Base-by-base conservation (phyloP, 2,797 vertebrate genomes). In the Myoxocephalus aenaeus region DNA sequence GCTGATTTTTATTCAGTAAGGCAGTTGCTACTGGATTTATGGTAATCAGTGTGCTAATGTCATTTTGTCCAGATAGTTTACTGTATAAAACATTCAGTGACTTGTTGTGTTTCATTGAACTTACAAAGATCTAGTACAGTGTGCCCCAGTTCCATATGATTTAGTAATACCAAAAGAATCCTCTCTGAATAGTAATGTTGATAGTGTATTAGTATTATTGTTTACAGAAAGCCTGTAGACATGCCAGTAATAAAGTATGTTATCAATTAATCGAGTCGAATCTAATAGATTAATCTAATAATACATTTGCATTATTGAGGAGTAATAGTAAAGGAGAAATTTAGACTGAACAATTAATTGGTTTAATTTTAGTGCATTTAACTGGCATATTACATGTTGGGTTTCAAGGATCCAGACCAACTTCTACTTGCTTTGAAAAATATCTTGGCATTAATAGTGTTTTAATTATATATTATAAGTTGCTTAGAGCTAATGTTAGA, bases 71-170 rank as follows among this genome's bases (percentile, higher is more conserved):
- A 1, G 14, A 65, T 62, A 11, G 65, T 20, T 46, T 40, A 57
- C 11, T 15, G 5, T 71, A 29, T 69, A 38, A 79, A 56, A 57
- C 54, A 63, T 44, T 50, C 27, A 27, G 1, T 15, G 34, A 22
- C 46, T 15, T 2, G 27, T 58, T 78, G 61, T 64, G 34, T 65
- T 74, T 81, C 58, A 79, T 70, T 65, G 53, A 68, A 63, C 38
- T 66, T 70, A 63, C 7, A 27, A 7, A 38, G 9, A 51, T 56
- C 34, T 58, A n/a, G 56, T n/a, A 46, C 38, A 40, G n/a, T 9
- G 25, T 65, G 51, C 40, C 68, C 22, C 40, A 50, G 11, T 50
- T 66, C 9, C 27, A 57, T 66, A 27, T 40, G 25, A 66, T 80
- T 67, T 50, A 51, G 8, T 11, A 25, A 34, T 17, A 54, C 53